Evolutionary conservation across 2,888 invertebrate species (phyloP), one percentile per base, ranked within the genome.

Genomic region (Tanytarsus gracilentus): DNA sequence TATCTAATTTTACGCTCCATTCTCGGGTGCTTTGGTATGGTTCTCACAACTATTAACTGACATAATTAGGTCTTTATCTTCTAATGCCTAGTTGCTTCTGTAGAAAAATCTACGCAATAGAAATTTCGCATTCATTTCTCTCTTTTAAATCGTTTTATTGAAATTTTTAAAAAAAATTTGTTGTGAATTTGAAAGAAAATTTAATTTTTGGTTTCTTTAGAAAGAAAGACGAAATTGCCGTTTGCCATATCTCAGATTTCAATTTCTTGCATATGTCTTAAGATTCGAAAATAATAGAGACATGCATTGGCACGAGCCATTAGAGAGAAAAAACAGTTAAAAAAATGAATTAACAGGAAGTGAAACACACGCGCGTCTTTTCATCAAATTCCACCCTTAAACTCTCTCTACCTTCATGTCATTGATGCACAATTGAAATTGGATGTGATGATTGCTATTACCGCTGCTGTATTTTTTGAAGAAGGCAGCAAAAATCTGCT

Each of bases 341-440:
- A 48, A 44, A 58, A 58, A 67, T 66, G 64, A 73, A 72, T 71
- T 70, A 72, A 72, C 70, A 69, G 74, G 73, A 73, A 73, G 68
- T 72, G 65, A 67, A 68, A 70, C 73, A 73, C n/a, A n/a, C 73
- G 73, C 73, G 72, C 68, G 72, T 61, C 27, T 33, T 36, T 51
- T 51, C 30, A n/a, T n/a, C n/a, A 8, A 11, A 29, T 51, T 51
- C 51, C 51, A 51, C 51, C 51, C 51, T 30, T 30, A 30, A 30
- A 6, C 23, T 21, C 6, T 50, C 14, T 26, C 50, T 5, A 9
- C 48, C 27, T 50, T 50, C 27, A 27, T n/a, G n/a, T 16, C 40
- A 21, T 55, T 27, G 27, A 44, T 21, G 18, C 48, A 48, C 58
- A 58, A 26, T 51, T 58, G 30, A 26, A 48, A 58, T 44, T 44